A percentile compares a stretch with the other conserved stretches of the same genome.
Conservation (phyloP, 2,113 vertebrate species). For the Lepidiolamprologus cunningtoni region DNA sequence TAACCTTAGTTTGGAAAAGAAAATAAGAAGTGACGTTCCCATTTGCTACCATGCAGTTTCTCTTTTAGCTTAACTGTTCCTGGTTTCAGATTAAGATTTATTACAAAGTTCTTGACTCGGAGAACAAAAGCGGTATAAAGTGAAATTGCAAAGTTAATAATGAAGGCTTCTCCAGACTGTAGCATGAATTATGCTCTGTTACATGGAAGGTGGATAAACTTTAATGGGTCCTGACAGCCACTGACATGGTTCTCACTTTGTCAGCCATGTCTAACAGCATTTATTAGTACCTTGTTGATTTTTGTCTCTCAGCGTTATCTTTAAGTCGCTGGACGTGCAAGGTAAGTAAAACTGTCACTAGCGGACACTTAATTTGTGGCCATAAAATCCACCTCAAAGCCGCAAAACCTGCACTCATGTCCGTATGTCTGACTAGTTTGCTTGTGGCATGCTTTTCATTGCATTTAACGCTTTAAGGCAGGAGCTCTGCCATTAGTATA, state of each 20-base stretch:
- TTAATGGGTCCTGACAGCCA: conserved; percentile 32
- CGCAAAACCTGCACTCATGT: background rate
- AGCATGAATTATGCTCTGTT: background rate
- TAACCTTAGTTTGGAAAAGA: background rate
- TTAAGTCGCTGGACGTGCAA: conserved; percentile 23
- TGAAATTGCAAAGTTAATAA: background rate
- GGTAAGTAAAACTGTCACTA: conserved; percentile 59
- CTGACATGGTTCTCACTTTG: conserved; percentile 13
- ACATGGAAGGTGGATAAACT: background rate
- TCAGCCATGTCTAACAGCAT: conserved; percentile 48
- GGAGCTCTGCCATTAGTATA: conserved; percentile 1
- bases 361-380: conserved; percentile 11
- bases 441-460: conserved; percentile 41
- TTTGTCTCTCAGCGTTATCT: conserved; percentile 53
- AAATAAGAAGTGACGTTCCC: background rate
- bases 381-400: background rate
- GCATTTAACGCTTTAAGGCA: background rate
- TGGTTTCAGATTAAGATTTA: background rate
- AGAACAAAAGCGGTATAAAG: background rate
- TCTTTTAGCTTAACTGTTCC: background rate
- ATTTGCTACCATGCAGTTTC: background rate
- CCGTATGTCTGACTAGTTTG: conserved; percentile 13
- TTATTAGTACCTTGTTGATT: conserved; percentile 54
- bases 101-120: background rate
- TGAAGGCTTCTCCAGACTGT: background rate